Evolutionary conservation across 2,888 invertebrate genomes (phyloP), one percentile per base, ranked within the genome.

Genomic region (Odiellus spinosus): DNA sequence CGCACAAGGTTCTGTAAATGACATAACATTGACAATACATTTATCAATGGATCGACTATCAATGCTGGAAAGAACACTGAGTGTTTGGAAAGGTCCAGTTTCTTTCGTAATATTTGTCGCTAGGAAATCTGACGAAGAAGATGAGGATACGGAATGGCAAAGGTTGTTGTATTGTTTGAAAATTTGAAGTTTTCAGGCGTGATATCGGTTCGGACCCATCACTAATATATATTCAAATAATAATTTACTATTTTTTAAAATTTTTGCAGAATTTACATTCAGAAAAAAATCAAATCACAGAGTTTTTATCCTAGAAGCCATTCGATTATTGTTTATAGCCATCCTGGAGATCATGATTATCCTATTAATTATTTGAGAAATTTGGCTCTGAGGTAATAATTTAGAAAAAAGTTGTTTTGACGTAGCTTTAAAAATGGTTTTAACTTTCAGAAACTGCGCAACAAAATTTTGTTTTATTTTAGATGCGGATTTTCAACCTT

Each of bases 401-500:
- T 40, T 20, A 32, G 15, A 35, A 19, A 8, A 5, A 6, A 1
- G 3, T 12, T 12, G 18, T 33, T n/a, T 15, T 6, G 4, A 15
- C 3, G 17, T 36, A 17, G 38, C 18, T 17, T 14, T 21, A 14
- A 42, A n/a, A 42, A 26, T 35, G 11, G 26, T 44, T 20, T 19
- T 19, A 39, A 20, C 34, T 47, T 45, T 12, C 21, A 53, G 51
- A 20, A 47, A 54, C 36, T 51, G 49, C 12, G 46, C 52, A 43
- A 55, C 56, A n/a, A 51, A 52, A 40, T 58, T 46, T 41, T 45
- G 54, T 39, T 47, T 58, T 17, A 42, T 58, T 2, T 39, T 54
- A 34, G 58, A 58, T 47, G 56, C 55, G 3, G 58, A 58, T 44
- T 58, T 58, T 45, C 56, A 57, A 36, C 55, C 58, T 34, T 56